Conservation (phyloP, 2,888 invertebrate species). For the Acanthosepion lycidas region DNA sequence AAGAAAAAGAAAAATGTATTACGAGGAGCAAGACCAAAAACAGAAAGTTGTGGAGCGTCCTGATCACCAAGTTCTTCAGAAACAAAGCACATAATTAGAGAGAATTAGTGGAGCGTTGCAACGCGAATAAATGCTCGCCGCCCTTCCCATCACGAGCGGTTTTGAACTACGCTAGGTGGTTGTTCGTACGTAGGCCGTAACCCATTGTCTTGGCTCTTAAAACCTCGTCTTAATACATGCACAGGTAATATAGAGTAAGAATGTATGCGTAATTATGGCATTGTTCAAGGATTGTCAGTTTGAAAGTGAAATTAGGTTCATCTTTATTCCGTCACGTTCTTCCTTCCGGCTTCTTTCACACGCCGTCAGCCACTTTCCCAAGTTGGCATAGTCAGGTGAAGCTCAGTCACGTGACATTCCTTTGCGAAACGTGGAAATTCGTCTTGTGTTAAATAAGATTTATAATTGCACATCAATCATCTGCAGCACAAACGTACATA, state of each 20-base stretch:
- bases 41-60: no score
- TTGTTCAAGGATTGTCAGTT: not conserved
- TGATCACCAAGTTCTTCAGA: no score
- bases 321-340: not conserved
- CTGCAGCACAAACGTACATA: not conserved
- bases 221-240: not conserved
- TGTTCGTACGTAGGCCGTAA: not conserved
- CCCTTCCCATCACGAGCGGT: no score
- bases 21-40: no score
- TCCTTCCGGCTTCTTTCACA: not conserved
- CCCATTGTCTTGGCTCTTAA: not conserved
- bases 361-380: not conserved
- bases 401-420: not conserved
- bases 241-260: not conserved
- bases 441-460: not conserved
- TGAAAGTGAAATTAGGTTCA: not conserved
- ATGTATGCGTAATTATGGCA: not conserved
- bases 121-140: no score
- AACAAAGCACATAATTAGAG: no score
- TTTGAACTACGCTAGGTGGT: not conserved
- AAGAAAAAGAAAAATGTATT: no score
- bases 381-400: not conserved
- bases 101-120: no score
- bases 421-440: not conserved
- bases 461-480: not conserved